A percentile compares a stretch with the other conserved stretches of the same genome.
phyloP scores from a whole-genome alignment of 2,797 vertebrate genomes.

The Gymnothorax javanicus region DNA sequence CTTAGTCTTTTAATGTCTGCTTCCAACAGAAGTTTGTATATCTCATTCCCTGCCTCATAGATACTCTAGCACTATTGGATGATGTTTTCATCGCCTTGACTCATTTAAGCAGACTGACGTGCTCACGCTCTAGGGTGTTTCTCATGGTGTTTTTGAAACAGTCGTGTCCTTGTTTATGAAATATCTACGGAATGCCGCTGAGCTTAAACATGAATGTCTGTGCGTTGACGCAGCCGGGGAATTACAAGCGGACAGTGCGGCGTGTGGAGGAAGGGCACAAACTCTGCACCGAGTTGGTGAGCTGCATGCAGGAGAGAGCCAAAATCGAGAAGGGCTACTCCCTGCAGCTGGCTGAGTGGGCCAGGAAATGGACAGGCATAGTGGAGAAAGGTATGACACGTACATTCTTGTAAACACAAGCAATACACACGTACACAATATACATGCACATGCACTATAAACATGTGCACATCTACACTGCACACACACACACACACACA shows the following conservation, averaged over 20 bases:
- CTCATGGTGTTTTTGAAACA: not conserved
- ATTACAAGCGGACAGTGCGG: slow-evolving; percentile 91
- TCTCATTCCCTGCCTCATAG: not conserved
- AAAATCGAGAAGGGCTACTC: slow-evolving; percentile 94
- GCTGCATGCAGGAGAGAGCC: slow-evolving; percentile 93
- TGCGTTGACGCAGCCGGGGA: slow-evolving; percentile 80
- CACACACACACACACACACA: not conserved
- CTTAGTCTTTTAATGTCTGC: not conserved
- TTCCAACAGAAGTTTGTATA: not conserved
- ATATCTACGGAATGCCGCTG: not conserved
- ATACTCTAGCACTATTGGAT: not conserved
- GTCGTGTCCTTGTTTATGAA: not conserved
- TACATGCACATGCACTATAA: not conserved
- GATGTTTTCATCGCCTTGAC: not conserved
- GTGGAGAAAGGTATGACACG: slow-evolving; percentile 86
- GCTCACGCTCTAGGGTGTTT: not conserved
- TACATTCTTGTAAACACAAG: not conserved
- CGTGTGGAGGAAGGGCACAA: slow-evolving; percentile 91
- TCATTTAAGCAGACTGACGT: not conserved
- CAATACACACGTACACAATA: not conserved
- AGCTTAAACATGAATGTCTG: not conserved
- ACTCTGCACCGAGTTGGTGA: slow-evolving; percentile 89
- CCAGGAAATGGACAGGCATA: slow-evolving; percentile 87
- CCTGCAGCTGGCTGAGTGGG: slow-evolving; percentile 92
- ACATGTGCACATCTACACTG: not conserved